phyloP scores from a whole-genome alignment of 2,888 invertebrate genomes.

The Lissonota sp. region DNA sequence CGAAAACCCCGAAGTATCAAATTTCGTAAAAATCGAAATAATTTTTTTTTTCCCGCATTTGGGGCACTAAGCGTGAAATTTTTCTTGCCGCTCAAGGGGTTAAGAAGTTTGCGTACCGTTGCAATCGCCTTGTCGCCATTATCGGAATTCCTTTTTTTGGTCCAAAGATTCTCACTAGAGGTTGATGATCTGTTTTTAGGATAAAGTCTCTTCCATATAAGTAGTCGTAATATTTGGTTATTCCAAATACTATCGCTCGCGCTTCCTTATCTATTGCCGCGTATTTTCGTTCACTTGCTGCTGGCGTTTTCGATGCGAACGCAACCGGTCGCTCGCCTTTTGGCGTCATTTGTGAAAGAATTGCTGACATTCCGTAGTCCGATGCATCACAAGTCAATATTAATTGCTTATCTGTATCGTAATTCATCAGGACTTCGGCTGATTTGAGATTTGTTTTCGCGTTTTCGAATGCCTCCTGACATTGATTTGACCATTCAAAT shows the following conservation, averaged over 20 bases:
- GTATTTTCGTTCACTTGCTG: slow-evolving; percentile 67
- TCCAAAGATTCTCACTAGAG: not conserved
- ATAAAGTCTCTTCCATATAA: slow-evolving; percentile 66
- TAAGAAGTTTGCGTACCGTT: slow-evolving; percentile 37
- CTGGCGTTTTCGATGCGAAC: slow-evolving; percentile 65
- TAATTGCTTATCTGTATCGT: slow-evolving; percentile 34
- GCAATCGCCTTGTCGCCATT: slow-evolving; percentile 18
- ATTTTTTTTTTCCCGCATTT: no score
- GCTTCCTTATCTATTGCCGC: slow-evolving; percentile 72
- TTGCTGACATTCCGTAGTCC: slow-evolving; percentile 73
- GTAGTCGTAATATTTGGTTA: slow-evolving; percentile 69
- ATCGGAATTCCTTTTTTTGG: slow-evolving; percentile 33
- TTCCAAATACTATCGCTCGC: slow-evolving; percentile 69
- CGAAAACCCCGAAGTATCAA: no score
- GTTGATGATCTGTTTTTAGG: slow-evolving; percentile 51
- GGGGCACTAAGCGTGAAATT: no score
- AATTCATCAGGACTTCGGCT: slow-evolving; percentile 9
- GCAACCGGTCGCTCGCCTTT: slow-evolving; percentile 60
- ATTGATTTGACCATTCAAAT: not conserved
- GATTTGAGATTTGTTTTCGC: slow-evolving; percentile 4
- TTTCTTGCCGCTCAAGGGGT: no score
- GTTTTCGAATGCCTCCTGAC: not conserved
- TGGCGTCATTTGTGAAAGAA: slow-evolving; percentile 63
- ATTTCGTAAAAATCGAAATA: no score
- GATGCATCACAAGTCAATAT: slow-evolving; percentile 75